Evolutionary conservation across 1,140 invertebrate genomes (phyloP), one percentile per base, ranked within the genome.

Genomic region (Scaptomyza pallida): DNA sequence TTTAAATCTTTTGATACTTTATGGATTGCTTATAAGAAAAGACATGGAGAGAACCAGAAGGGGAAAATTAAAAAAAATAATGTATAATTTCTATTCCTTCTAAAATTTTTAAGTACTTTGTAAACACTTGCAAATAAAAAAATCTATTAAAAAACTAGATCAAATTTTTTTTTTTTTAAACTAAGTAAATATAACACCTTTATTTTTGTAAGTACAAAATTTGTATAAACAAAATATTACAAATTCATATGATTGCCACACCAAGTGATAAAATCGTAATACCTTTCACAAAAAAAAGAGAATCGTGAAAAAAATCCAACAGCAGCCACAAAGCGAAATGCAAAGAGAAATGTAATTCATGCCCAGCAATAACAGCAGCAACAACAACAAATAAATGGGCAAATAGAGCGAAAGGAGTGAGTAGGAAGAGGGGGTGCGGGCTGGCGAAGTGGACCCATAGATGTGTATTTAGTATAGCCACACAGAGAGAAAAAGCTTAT

Each of bases 321-420:
- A 78, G 19, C 76, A 81, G 72, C 73, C 75, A 70, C 72, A 43
- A 64, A 63, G 59, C 80, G 43, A 83, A n/a, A 85, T 85, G 81
- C 80, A 80, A 85, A 85, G 81, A 85, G 81, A 85, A 85, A 85
- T 85, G 81, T 85, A 86, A 85, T 85, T 85, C 81, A 85, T 86
- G 73, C 73, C 81, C 69, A 70, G 35, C 75, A 67, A 75, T 70
- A 75, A 35, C 63, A 68, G 64, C 44, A 35, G 33, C 12, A n/a
- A 47, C 33, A 69, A 55, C 72, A 68, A 71, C 48, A 68, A 78
- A 62, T 48, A 51, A 60, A 60, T 41, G 62, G 30, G 23, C 80
- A 80, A 86, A 80, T 86, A 76, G 75, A 86, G 68, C 79, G 75
- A 75, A 63, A 78, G 80, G 64, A 17, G 30, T 45, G 17, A 33